Base-by-base conservation (phyloP, 2,888 invertebrate species). In the Nymphalis polychloros region DNA sequence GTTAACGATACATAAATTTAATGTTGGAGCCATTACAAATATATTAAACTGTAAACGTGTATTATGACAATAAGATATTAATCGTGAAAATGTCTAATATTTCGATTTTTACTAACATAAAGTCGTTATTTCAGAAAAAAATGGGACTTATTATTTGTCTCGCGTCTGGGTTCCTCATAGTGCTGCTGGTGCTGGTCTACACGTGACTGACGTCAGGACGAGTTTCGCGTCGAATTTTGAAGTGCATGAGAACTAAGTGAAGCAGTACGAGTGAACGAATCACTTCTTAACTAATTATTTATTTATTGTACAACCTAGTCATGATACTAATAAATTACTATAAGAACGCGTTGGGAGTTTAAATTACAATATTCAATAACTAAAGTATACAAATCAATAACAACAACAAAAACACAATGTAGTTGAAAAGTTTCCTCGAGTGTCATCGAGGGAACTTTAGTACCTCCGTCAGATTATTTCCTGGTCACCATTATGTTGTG, bases 81-180 rank as follows among this genome's bases (percentile, higher is more conserved):
- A 13, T 13, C 13, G 3, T 41, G 8, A 41, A 41, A 31, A 41
- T 3, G 13, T 35, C 16, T 31, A 35, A n/a, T 23, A 10, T 64
- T 47, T 8, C 27, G 27, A 31, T 41, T 66, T 23, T 59, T 59
- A 8, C 23, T 20, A 16, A 35, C 41, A 0, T 41, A 13, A 41
- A 4, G 2, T 41, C 61, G 67, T 64, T 19, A 19, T 69, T 70
- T 2, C 87, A 92, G 92, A 92, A 91, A 81, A 89, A 88, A 73
- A 53, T 86, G 64, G 83, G 89, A 19, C 77, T 92, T 13, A 79
- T 89, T 47, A 76, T 91, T 55, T 91, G 91, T 75, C 69, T 92
- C 61, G 80, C 78, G 70, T 80, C 79, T 31, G 92, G 91, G 16
- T 81, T 84, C 76, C 78, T 85, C 20, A 72, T 91, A 48, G 88